Conservation (phyloP, 2,888 invertebrate species). For the Ephialtes manifestator region DNA sequence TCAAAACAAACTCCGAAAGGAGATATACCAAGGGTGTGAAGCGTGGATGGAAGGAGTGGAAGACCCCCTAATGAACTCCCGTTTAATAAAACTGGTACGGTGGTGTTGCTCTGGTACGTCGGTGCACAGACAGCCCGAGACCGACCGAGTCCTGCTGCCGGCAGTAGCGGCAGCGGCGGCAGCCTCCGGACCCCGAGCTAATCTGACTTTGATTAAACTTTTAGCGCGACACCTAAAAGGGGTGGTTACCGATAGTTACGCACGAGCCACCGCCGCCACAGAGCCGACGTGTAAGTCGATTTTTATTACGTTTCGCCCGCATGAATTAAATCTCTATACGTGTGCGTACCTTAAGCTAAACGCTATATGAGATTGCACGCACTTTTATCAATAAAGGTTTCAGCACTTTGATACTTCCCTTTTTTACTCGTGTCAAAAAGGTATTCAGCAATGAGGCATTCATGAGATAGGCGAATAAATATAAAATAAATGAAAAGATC, state of each 20-base stretch:
- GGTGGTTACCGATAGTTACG: slow-evolving; percentile 70
- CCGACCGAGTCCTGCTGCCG: slow-evolving; percentile 43
- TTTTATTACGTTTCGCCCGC: slow-evolving; percentile 83
- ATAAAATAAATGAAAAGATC: background rate
- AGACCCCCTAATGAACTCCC: slow-evolving; percentile 81
- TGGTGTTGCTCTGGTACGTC: slow-evolving; percentile 55
- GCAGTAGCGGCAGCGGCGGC: slow-evolving; percentile 1
- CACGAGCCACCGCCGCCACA: slow-evolving; percentile 63
- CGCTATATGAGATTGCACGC: background rate
- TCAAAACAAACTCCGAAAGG: slow-evolving; percentile 79
- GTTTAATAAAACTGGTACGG: slow-evolving; percentile 81
- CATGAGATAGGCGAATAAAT: background rate
- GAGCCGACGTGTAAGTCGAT: slow-evolving; percentile 82
- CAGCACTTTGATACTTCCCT: background rate
- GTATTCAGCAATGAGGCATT: background rate
- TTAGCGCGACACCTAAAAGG: slow-evolving; percentile 84
- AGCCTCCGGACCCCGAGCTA: slow-evolving; percentile 77
- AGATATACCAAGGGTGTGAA: slow-evolving; percentile 67
- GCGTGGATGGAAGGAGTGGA: slow-evolving; percentile 37
- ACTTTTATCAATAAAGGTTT: background rate
- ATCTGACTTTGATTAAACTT: slow-evolving; percentile 86
- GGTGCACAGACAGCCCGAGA: slow-evolving; percentile 14
- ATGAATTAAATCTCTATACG: slow-evolving; percentile 67
- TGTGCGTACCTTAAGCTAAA: background rate
- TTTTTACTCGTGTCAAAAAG: background rate